Evolutionary conservation across 2,888 invertebrate species (phyloP).

Genomic region (Apantesis nais): DNA sequence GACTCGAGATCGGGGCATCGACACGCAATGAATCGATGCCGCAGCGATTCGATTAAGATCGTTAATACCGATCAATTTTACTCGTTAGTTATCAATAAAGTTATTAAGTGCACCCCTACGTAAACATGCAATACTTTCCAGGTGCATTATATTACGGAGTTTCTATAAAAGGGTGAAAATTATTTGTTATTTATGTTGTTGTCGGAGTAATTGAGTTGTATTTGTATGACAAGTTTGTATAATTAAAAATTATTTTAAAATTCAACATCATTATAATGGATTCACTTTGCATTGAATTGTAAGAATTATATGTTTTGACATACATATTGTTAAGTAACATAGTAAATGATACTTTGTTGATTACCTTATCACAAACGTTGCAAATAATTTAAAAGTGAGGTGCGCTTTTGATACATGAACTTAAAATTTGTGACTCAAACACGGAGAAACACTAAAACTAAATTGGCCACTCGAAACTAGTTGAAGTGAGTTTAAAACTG

Average conservation of each 20-base stretch:
- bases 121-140: constrained; percentile 53
- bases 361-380: constrained; percentile 21
- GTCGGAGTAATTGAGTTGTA: constrained; percentile 1
- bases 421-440: constrained; percentile 65
- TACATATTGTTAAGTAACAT: neutral
- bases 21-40: constrained; percentile 79
- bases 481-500: constrained; percentile 81
- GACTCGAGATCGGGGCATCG: constrained; percentile 80
- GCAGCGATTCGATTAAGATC: constrained; percentile 81
- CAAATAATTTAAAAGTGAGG: constrained; percentile 28
- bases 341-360: constrained; percentile 16
- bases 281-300: too few species aligned
- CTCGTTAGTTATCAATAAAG: constrained; percentile 77
- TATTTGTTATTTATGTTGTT: constrained; percentile 31
- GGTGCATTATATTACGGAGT: constrained; percentile 41
- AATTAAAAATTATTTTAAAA: neutral
- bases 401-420: constrained; percentile 44
- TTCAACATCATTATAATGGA: neutral
- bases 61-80: constrained; percentile 80
- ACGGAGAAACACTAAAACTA: constrained; percentile 76
- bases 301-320: too few species aligned
- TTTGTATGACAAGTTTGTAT: constrained; percentile 2
- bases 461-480: constrained; percentile 81
- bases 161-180: constrained; percentile 38
- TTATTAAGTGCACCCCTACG: constrained; percentile 67